Evolutionary conservation across 2,888 invertebrate species (phyloP).

Genomic region (Sturmia bella): DNA sequence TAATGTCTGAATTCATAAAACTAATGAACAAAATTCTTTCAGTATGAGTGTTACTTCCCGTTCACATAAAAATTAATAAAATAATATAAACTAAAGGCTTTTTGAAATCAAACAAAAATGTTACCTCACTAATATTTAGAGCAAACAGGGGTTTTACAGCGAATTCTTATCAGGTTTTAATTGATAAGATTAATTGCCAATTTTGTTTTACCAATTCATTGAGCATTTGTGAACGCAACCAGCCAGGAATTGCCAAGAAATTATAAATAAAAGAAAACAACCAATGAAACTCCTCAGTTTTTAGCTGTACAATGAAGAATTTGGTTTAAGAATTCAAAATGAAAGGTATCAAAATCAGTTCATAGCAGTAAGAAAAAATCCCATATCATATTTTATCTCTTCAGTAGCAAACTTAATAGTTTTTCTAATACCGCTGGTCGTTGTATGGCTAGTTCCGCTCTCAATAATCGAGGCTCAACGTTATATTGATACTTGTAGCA

Average conservation of each 20-base stretch:
- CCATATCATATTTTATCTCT: background rate
- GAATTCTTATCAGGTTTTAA: background rate
- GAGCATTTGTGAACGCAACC: background rate
- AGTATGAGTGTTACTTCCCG: too few relatives aligned
- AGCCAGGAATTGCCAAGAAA: background rate
- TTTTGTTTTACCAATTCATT: background rate
- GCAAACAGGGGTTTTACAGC: too few relatives aligned
- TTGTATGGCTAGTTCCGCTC: background rate
- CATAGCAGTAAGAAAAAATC: background rate
- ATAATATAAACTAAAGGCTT: too few relatives aligned
- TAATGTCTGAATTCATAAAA: too few relatives aligned
- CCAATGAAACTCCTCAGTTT: background rate
- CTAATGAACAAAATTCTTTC: too few relatives aligned
- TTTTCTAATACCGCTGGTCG: background rate
- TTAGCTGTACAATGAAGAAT: background rate
- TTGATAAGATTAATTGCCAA: slow-evolving; percentile 24
- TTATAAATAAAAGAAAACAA: background rate
- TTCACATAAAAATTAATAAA: too few relatives aligned
- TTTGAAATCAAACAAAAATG: too few relatives aligned
- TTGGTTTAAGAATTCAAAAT: slow-evolving; percentile 5
- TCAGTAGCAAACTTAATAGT: background rate
- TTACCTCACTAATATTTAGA: too few relatives aligned
- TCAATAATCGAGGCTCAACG: background rate
- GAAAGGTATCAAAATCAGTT: slow-evolving; percentile 26
- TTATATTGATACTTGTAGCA: slow-evolving; percentile 72